phyloP scores from a whole-genome alignment of 2,113 vertebrate genomes.

The Ceyx margarethae region DNA sequence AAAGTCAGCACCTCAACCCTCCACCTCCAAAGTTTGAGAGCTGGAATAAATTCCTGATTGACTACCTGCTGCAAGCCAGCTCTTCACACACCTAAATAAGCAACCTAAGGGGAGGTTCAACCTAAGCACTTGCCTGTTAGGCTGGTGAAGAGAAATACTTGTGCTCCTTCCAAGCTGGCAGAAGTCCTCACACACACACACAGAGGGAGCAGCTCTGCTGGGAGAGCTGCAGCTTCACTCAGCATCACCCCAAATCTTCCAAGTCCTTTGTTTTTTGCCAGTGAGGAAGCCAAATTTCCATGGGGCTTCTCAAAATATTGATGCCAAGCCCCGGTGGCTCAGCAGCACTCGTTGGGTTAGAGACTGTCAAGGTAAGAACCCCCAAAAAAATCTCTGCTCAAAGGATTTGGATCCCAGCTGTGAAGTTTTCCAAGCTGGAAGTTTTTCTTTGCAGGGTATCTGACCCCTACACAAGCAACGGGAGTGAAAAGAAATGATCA shows the following conservation, averaged over 20 bases:
- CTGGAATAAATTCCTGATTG: not conserved
- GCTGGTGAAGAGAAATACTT: not conserved
- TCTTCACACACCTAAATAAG: conserved; percentile 22
- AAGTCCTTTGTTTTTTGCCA: not conserved
- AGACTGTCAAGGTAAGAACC: not conserved
- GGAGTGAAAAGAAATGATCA: conserved; percentile 9
- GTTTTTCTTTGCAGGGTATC: not conserved
- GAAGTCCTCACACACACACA: not conserved
- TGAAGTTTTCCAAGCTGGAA: not conserved
- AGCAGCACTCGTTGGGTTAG: not conserved
- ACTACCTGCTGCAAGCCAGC: not conserved
- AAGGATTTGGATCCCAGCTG: not conserved
- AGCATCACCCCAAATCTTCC: not conserved
- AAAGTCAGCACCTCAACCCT: no score
- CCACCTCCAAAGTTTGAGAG: not conserved
- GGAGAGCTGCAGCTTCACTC: not conserved
- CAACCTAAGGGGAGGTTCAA: conserved; percentile 50
- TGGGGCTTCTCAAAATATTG: not conserved
- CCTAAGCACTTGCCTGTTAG: not conserved
- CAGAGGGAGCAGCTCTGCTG: not conserved
- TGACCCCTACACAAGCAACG: not conserved
- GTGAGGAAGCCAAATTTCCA: not conserved
- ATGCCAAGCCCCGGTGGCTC: not conserved
- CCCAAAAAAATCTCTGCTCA: not conserved
- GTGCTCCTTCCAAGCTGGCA: conserved; percentile 34